These are phyloP conservation scores for Temnothorax longispinosus DNA, from an alignment of 1,140 invertebrate species.

Conservation along the genomic window DNA sequence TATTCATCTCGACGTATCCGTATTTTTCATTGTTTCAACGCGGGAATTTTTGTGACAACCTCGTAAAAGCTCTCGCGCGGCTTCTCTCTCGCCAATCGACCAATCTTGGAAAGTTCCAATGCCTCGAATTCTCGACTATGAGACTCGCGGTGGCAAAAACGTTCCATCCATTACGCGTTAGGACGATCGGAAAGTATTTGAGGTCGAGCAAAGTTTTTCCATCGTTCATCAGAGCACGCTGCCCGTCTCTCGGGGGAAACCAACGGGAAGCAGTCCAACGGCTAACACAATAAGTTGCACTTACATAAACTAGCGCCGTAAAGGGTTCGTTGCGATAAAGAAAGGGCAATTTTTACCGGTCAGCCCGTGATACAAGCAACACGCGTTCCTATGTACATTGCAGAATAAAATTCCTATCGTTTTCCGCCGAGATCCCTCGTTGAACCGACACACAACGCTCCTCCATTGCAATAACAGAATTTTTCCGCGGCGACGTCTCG, in stretches of 20 bases:
- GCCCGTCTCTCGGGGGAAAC: constrained; percentile 29
- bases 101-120: constrained; percentile 47
- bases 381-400: not conserved
- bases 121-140: not conserved
- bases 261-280: not conserved
- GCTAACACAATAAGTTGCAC: constrained; percentile 49
- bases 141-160: constrained; percentile 43
- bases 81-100: not conserved
- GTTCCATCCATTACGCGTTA: constrained; percentile 48
- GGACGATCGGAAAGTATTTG: constrained; percentile 73
- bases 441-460: not conserved
- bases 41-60: not conserved
- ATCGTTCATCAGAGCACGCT: constrained; percentile 65
- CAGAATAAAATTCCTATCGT: constrained; percentile 40
- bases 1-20: not conserved
- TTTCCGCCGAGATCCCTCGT: not conserved
- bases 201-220: constrained; percentile 63
- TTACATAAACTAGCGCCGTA: constrained; percentile 23
- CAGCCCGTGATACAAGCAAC: not conserved
- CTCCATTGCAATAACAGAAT: constrained; percentile 54
- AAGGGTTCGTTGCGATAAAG: not conserved
- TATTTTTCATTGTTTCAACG: not conserved
- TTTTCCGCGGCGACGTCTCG: constrained; percentile 56
- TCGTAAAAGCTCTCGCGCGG: not conserved
- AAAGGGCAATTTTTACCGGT: constrained; percentile 21